Base-by-base conservation (phyloP, 2,113 vertebrate genomes). In the Atractosteus spatula region DNA sequence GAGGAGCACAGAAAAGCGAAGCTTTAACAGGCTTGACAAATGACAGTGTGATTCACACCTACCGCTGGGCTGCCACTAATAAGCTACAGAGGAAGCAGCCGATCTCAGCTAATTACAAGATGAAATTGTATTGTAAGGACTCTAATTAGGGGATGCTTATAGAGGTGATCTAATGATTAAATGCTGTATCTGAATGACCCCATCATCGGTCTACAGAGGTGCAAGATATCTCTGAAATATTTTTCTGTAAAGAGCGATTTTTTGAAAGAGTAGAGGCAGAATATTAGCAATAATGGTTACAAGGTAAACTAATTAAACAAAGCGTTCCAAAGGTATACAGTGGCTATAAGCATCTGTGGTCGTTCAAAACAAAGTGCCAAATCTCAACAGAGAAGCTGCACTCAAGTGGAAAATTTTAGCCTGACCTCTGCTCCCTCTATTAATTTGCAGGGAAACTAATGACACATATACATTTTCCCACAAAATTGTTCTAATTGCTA, bases 401-500 rank as follows among this genome's bases (percentile, higher is more conserved):
- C 91, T 94, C 91, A 93, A 96, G 94, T 94, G 93, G 94, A 98
- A 95, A 95, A 96, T 92, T 92, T 90, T 85, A 87, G 91, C 87
- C 93, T 94, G 96, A 96, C 93, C 95, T 91, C 85, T 92, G 91
- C 92, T 92, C 93, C 86, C 55, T 89, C 92, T 95, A 96, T 96
- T 98, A 97, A 97, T 98, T 95, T 96, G 93, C 92, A 94, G 94
- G 92, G 91, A 93, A 94, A 93, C 95, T 96, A 96, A 96, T 96
- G 96, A 96, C 95, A 98, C 94, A 97, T 92, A 96, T 95, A 96
- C 95, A 95, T 94, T 96, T 96, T 95, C 92, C 90, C 91, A 91
- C 94, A 94, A 96, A 97, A 96, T 95, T 96, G 94, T 94, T 96
- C 94, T 96, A 98, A 97, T 97, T 98, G 96, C 96, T 97, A 95